Evolutionary conservation across 2,888 invertebrate species (phyloP).

Genomic region (Clostera curtula): DNA sequence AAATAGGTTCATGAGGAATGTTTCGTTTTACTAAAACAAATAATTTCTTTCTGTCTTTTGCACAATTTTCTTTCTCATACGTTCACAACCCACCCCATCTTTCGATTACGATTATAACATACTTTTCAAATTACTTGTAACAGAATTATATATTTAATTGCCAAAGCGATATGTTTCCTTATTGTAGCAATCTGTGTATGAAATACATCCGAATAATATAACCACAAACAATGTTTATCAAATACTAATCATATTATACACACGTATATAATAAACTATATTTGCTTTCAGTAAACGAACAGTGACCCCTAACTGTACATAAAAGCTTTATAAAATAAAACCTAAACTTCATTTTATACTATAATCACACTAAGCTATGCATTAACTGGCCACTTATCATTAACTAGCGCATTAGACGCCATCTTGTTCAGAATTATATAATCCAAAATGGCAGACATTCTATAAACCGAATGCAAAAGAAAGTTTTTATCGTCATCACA

Average conservation of each 20-base stretch:
- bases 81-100: constrained; percentile 24
- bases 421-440: constrained; percentile 33
- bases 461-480: constrained; percentile 39
- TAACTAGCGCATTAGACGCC: constrained; percentile 41
- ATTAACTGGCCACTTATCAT: constrained; percentile 47
- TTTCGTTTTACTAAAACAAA: no score
- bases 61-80: no score
- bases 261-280: constrained; percentile 51
- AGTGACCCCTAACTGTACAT: constrained; percentile 65
- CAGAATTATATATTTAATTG: constrained; percentile 43
- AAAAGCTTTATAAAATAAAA: constrained; percentile 69
- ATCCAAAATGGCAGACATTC: constrained; percentile 46
- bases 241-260: constrained; percentile 68
- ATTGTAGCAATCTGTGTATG: constrained; percentile 66
- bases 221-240: constrained; percentile 60
- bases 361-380: constrained; percentile 66
- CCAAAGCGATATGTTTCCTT: constrained; percentile 72
- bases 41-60: constrained; percentile 25
- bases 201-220: constrained; percentile 46
- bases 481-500: constrained; percentile 52
- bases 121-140: constrained; percentile 31
- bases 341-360: constrained; percentile 56
- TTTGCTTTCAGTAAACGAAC: constrained; percentile 55
- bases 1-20: no score
- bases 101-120: constrained; percentile 19